Evolutionary conservation across 2,113 vertebrate species (phyloP).

Genomic region (Arothron firmamentum): DNA sequence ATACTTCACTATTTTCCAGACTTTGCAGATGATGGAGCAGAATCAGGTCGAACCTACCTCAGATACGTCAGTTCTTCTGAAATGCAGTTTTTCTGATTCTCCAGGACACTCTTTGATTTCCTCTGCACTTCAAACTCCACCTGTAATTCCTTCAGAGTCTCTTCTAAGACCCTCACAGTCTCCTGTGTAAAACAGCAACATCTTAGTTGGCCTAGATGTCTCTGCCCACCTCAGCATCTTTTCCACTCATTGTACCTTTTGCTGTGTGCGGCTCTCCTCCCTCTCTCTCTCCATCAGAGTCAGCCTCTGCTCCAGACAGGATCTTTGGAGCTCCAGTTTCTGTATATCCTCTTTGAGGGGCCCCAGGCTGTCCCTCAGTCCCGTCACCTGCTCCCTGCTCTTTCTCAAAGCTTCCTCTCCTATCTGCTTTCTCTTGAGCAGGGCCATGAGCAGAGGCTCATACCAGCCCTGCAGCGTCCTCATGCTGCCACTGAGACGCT

Average conservation of each 20-base stretch:
- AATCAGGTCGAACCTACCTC: constrained; percentile 66
- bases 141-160: constrained; percentile 76
- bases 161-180: constrained; percentile 78
- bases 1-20: too few relatives aligned
- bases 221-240: not conserved
- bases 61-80: constrained; percentile 78
- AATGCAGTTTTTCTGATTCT: constrained; percentile 76
- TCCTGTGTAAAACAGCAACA: constrained; percentile 68
- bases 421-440: constrained; percentile 77
- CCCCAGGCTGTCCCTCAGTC: constrained; percentile 74
- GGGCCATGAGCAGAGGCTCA: constrained; percentile 80
- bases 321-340: constrained; percentile 76
- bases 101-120: constrained; percentile 77
- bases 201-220: not conserved
- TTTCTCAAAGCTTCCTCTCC: constrained; percentile 78
- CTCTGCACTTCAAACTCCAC: constrained; percentile 79
- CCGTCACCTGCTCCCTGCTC: constrained; percentile 74
- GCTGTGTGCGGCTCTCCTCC: constrained; percentile 75
- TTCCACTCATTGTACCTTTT: constrained; percentile 74
- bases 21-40: too few relatives aligned
- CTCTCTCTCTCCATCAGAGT: constrained; percentile 77
- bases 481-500: constrained; percentile 76
- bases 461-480: constrained; percentile 81
- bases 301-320: constrained; percentile 79
- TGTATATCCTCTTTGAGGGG: constrained; percentile 77